Base-by-base conservation (phyloP, 2,113 vertebrate genomes). In the Eidolon helvum region DNA sequence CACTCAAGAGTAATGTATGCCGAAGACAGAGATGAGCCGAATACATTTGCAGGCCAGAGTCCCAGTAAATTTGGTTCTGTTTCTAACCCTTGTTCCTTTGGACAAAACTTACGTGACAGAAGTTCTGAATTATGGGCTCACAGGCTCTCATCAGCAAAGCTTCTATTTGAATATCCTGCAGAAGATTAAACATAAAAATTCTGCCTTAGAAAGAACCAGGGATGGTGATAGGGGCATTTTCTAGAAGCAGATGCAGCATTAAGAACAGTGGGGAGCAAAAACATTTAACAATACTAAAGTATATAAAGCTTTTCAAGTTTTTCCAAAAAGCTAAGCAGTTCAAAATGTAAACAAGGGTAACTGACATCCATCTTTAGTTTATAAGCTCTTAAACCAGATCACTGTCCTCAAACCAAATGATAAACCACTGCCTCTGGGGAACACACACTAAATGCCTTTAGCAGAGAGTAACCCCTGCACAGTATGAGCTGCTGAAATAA, bases 81-180 rank as follows among this genome's bases (percentile, higher is more conserved):
- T 72, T 85, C 21, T 69, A 50, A 89, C 10, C 19, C 5, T 33
- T 77, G 18, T 61, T 55, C 57, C 53, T 79, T 48, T 7, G 66
- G 26, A 95, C 0, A 92, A 43, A 15, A 99, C 99, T 98, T 98
- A 99, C 99, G 0, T 99, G 99, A 96, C 99, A 99, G 95, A 99
- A 99, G 0, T 99, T 98, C 98, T 99, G 99, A 97, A 99, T 99
- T 95, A 99, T 99, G 35, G 99, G 99, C 61, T 99, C 99, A 89
- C 99, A 99, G 0, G 99, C 99, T 98, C 99, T 98, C 98, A 99
- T 99, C 97, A 99, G 98, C 98, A 99, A 98, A n/a, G 99, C 99
- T 98, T 99, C 99, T 2, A 99, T 99, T 95, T 99, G 99, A 98
- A 99, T 99, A 97, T 99, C 99, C 99, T 99, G 98, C 61, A 96